Evolutionary conservation across 2,888 invertebrate species (phyloP), one percentile per base, ranked within the genome.

Genomic region (Acrobasis repandana): DNA sequence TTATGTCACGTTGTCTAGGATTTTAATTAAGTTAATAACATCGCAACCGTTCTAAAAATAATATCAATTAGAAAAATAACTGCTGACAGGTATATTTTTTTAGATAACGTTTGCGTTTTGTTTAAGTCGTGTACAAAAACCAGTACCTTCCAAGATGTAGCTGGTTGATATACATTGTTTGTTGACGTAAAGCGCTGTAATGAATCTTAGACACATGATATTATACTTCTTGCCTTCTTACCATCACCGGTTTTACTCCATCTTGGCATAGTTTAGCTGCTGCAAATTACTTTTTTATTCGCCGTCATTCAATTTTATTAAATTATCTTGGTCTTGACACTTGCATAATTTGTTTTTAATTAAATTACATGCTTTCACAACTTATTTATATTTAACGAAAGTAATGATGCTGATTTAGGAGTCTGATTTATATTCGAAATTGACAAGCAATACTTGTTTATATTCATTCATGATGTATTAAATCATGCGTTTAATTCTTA

Each of bases 151-250:
- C 28, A 28, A 28, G 14, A 38, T 1, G 14, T 10, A 14, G 43
- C 43, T 43, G 11, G 14, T 18, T 14, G 9, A 56, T 56, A 56
- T 9, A 48, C 16, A 33, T 56, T 28, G 57, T 48, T 48, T 57
- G 48, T 57, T 57, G 48, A 57, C 57, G 20, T 15, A 16, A 48
- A 34, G 47, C 36, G n/a, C 63, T 61, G 63, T 67, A 72, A 77
- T 79, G 73, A 74, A 74, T 74, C 68, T 65, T 66, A 66, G 10
- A 66, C 61, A 62, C 66, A 67, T 65, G 63, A 67, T 74, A 74
- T 71, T 70, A 73, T 72, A 71, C 72, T 72, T 64, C 69, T 68
- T 68, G 63, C 67, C 72, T 72, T 64, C 69, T 68, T 68, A 63
- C 67, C 58, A 49, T 36, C 52, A 54, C 52, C 52, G 52, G 52